Evolutionary conservation across 2,113 vertebrate species (phyloP).

Genomic region (Menura novaehollandiae): DNA sequence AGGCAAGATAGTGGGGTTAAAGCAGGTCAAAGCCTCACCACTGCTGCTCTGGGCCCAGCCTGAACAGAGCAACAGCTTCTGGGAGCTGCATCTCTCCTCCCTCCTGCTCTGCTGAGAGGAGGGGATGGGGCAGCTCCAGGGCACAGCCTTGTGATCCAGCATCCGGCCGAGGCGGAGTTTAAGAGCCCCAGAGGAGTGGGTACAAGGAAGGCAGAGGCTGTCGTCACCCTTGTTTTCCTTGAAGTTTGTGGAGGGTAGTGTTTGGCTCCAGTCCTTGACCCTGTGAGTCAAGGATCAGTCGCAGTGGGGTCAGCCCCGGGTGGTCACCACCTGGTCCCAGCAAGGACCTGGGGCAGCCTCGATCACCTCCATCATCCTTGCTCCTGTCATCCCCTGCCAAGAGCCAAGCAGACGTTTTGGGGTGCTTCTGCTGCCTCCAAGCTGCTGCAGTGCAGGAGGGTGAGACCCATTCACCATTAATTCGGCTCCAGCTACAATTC

Average conservation of each 20-base stretch:
- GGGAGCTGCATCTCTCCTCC: background rate
- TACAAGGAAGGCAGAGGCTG: background rate
- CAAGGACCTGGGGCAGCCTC: background rate
- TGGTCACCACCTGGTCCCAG: background rate
- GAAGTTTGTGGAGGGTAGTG: background rate
- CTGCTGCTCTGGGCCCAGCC: background rate
- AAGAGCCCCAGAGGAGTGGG: background rate
- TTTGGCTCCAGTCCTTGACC: background rate
- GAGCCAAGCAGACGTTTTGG: background rate
- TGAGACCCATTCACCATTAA: fast-evolving
- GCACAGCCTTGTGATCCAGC: background rate
- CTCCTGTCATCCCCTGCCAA: background rate
- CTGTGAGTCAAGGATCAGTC: background rate
- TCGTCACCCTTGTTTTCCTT: background rate
- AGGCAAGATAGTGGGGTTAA: background rate
- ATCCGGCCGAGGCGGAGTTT: background rate
- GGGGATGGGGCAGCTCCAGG: background rate
- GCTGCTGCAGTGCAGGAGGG: background rate
- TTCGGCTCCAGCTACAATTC: background rate
- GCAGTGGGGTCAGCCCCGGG: background rate
- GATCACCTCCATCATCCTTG: fast-evolving
- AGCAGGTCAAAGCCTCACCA: background rate
- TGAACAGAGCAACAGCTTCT: background rate
- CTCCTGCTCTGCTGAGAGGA: background rate
- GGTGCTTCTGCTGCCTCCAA: background rate